Base-by-base conservation (phyloP, 2,888 invertebrate species). In the Orthosia gracilis region DNA sequence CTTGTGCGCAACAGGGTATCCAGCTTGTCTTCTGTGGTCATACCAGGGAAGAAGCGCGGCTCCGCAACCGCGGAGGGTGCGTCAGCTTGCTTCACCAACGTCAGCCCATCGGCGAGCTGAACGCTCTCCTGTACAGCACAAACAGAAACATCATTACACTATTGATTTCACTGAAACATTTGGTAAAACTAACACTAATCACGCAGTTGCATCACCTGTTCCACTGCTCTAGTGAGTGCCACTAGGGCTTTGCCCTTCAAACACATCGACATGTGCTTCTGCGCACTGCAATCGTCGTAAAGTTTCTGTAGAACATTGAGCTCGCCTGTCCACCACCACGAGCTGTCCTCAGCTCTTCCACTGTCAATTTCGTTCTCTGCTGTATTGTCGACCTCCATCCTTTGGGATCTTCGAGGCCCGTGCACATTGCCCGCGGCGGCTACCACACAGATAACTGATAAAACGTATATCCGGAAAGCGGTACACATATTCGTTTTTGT, bases 251-350 rank as follows among this genome's bases (percentile, higher is more conserved):
- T 97, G 84, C 97, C 96, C 91, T 97, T 97, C 69, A 97, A 94
- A 89, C 97, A 97, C 87, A 94, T 95, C 71, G 97, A 95, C 88
- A 97, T 95, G 88, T 97, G 97, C 89, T 96, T 96, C 83, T 97
- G 97, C 78, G 95, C 93, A 93, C 97, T 97, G 91, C 97, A 97
- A 88, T 97, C 97, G 82, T 97, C 97, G 88, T 97, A 97, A 85
- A 97, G 96, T 91, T 97, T 97, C 87, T 97, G 97, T 87, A 97
- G 93, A 80, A 97, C 94, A 76, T 94, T 92, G 87, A 97, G 95
- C 88, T 97, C 97, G 4, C 97, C 96, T n/a, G 97, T 96, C 67
- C 96, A 95, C 96, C 96, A 96, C 96, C 96, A 96, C 55, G 94
- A 94, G 84, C 92, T 94, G 80, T 96, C 96, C 59, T 96, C 96